A percentile compares a stretch with the other conserved stretches of the same genome.
Conservation (phyloP, 2,888 invertebrate genomes). For the Cantharis rufa region DNA sequence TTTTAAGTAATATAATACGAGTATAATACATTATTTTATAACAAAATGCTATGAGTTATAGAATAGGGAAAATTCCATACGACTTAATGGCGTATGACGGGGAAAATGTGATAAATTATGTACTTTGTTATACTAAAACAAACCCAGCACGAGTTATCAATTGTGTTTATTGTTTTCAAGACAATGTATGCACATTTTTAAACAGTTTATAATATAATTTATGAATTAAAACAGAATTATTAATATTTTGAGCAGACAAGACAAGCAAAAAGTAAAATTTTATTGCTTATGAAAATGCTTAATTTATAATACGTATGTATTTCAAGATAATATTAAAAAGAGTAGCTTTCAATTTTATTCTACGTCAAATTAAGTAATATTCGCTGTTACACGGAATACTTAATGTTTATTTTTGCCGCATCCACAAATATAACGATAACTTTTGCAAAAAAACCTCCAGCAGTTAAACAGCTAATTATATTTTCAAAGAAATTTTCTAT, state of each 20-base stretch:
- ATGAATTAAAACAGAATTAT: neutral
- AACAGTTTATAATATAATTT: neutral
- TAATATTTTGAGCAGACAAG: neutral
- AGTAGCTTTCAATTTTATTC: neutral
- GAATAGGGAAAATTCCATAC: neutral
- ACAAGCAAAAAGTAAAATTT: neutral
- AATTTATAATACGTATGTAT: neutral
- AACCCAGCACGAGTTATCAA: neutral
- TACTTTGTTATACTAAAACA: neutral
- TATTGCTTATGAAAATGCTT: neutral
- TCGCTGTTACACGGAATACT: neutral
- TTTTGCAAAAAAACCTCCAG: neutral
- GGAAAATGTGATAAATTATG: neutral
- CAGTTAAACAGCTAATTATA: neutral
- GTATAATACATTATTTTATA: neutral
- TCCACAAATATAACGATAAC: neutral
- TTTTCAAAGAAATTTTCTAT: neutral
- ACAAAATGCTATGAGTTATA: neutral
- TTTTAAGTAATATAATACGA: neutral
- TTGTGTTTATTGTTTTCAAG: neutral
- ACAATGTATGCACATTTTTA: neutral
- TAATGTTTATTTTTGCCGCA: neutral
- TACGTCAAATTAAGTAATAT: neutral
- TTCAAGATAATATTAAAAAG: neutral
- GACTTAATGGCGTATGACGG: neutral